Percentiles rank a stretch among this genome's conserved stretches.
Conservation (phyloP, 2,797 vertebrate species). For the Cetoscarus ocellatus region DNA sequence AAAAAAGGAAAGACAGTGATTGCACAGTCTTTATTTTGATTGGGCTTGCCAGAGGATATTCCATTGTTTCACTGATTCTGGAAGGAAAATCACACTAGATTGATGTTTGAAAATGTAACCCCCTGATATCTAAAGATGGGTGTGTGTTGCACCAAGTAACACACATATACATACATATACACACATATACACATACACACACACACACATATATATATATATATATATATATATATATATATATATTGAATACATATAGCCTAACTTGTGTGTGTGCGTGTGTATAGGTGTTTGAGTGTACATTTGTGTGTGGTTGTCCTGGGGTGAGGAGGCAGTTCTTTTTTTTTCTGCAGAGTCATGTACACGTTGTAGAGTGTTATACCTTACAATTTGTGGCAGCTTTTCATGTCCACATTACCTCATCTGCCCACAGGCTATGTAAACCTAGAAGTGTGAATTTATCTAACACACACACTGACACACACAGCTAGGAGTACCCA, state of each 20-base stretch:
- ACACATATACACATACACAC: too few species aligned
- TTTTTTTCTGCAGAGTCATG: constrained; percentile 42
- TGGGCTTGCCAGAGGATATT: constrained; percentile 75
- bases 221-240: too few species aligned
- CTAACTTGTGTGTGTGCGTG: too few species aligned
- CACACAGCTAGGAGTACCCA: constrained; percentile 2
- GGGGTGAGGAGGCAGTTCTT: too few species aligned
- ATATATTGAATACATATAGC: too few species aligned
- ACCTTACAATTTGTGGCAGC: constrained; percentile 38
- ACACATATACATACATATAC: too few species aligned
- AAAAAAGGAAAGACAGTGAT: constrained; percentile 65
- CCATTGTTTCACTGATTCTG: constrained; percentile 57
- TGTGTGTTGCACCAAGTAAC: too few species aligned
- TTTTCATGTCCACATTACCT: constrained; percentile 74
- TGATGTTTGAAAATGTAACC: constrained; percentile 14
- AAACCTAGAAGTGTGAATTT: constrained; percentile 77
- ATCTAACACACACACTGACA: constrained; percentile 31
- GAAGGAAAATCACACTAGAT: constrained; percentile 28
- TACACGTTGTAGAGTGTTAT: constrained; percentile 40
- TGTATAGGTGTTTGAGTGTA: constrained; percentile 3
- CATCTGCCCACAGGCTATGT: constrained; percentile 73
- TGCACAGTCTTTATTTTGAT: constrained; percentile 58
- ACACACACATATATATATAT: too few species aligned
- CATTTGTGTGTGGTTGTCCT: constrained; percentile 8
- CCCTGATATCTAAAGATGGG: background rate